phyloP scores from a whole-genome alignment of 2,888 invertebrate genomes.

The Thera obeliscata region DNA sequence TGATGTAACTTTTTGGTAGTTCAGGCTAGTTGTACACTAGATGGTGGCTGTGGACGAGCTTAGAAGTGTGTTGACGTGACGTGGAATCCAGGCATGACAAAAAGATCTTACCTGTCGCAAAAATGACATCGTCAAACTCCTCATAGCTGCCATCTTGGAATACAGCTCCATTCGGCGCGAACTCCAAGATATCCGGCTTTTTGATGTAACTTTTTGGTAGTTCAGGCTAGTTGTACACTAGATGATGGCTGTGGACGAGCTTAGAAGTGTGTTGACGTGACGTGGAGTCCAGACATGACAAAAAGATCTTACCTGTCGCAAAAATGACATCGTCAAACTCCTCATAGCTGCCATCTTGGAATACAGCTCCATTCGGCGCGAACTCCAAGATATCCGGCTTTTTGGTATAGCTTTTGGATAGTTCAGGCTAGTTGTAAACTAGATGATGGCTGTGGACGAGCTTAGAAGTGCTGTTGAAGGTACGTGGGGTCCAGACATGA shows the following conservation, averaged over 20 bases:
- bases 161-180: slow-evolving; percentile 77
- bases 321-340: slow-evolving; percentile 87
- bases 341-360: slow-evolving; percentile 85
- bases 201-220: slow-evolving; percentile 79
- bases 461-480: slow-evolving; percentile 78
- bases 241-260: too few relatives aligned
- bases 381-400: slow-evolving; percentile 83
- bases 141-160: slow-evolving; percentile 86
- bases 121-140: slow-evolving; percentile 86
- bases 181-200: slow-evolving; percentile 81
- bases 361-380: slow-evolving; percentile 78
- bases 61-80: too few relatives aligned
- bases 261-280: too few relatives aligned
- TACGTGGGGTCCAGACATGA: too few relatives aligned
- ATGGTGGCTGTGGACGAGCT: slow-evolving; percentile 84
- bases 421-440: slow-evolving; percentile 72
- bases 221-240: slow-evolving; percentile 67
- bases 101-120: slow-evolving; percentile 86
- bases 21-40: slow-evolving; percentile 73
- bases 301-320: slow-evolving; percentile 86
- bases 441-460: slow-evolving; percentile 84
- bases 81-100: too few relatives aligned
- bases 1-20: slow-evolving; percentile 77
- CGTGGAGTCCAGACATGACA: too few relatives aligned
- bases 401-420: slow-evolving; percentile 78